Conservation (phyloP, 1,140 invertebrate species). For the Aphis gossypii region DNA sequence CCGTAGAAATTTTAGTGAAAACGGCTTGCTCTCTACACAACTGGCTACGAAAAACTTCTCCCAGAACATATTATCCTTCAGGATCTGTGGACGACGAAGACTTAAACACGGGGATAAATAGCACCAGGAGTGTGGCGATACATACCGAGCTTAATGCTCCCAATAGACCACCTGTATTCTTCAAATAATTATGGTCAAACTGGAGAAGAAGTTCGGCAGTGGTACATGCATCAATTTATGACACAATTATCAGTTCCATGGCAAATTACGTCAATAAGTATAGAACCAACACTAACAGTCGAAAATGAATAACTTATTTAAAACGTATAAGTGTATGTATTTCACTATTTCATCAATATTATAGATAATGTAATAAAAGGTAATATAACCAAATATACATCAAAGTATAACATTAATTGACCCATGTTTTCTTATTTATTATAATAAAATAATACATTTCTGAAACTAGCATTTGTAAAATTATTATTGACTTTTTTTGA, state of each 20-base stretch:
- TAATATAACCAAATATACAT: conserved; percentile 19
- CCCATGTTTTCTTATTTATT: not conserved
- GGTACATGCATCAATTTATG: conserved; percentile 1
- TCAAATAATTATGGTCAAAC: too few species aligned
- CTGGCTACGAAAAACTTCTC: not conserved
- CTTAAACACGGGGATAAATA: not conserved
- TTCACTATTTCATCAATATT: conserved; percentile 22
- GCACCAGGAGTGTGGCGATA: not conserved
- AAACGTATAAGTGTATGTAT: conserved; percentile 16
- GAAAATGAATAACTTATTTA: conserved; percentile 13
- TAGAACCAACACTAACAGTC: not conserved
- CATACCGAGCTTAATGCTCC: not conserved
- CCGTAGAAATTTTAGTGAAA: conserved; percentile 2
- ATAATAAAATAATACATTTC: conserved; percentile 25
- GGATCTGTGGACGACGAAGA: not conserved
- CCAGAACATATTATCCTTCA: not conserved
- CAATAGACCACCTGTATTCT: too few species aligned
- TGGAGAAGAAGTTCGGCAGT: not conserved
- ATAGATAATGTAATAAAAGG: conserved; percentile 24
- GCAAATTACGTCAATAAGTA: conserved; percentile 2
- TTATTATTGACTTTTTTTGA: not conserved
- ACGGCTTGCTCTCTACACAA: not conserved
- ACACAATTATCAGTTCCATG: conserved; percentile 12
- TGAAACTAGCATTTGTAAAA: conserved; percentile 1
- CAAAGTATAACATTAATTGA: conserved; percentile 18